Base-by-base conservation (phyloP, 2,113 vertebrate species). In the Pipra filicauda region DNA sequence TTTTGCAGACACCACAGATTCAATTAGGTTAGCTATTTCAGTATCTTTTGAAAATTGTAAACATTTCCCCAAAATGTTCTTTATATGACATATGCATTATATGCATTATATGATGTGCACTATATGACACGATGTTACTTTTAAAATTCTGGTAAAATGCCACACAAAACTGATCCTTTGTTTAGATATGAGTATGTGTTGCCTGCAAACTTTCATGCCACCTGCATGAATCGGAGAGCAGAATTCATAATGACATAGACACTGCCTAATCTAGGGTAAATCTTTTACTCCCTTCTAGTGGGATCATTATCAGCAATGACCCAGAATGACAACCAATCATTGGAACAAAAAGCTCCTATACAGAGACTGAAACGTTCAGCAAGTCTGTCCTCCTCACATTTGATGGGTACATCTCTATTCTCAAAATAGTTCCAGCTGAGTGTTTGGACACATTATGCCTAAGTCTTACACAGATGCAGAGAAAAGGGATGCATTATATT, bases 11-110 rank as follows among this genome's bases (percentile, higher is more conserved):
- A 91, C 15, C 49, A 96, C 49, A 88, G 76, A 83, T 97, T 93
- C 86, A 95, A 78, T 96, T 96, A 96, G 65, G 89, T 95, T 44
- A 94, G 31, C 31, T 96, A 52, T 88, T 97, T 95, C 85, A 75
- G 88, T 78, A 88, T 76, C 75, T 95, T 75, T 46, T 65, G 51
- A 75, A 91, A 80, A 76, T 37, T 70, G 80, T 79, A 94, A 94
- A 92, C 24, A 41, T 91, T 91, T 81, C 17, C 54, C 28, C 30
- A 43, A 88, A 91, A 59, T 58, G 23, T 64, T 27, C 12, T 88
- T 22, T 77, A 16, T 80, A 83, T 51, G 49, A 27, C 11, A 46
- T 85, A 35, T 74, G 62, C 33, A 19, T 71, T 95, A 62, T 73
- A 46, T 82, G 64, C 24, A 51, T 51, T 51, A 15, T 51, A 52